Evolutionary conservation across 2,113 vertebrate species (phyloP).

Genomic region (Leucoraja erinaceus): DNA sequence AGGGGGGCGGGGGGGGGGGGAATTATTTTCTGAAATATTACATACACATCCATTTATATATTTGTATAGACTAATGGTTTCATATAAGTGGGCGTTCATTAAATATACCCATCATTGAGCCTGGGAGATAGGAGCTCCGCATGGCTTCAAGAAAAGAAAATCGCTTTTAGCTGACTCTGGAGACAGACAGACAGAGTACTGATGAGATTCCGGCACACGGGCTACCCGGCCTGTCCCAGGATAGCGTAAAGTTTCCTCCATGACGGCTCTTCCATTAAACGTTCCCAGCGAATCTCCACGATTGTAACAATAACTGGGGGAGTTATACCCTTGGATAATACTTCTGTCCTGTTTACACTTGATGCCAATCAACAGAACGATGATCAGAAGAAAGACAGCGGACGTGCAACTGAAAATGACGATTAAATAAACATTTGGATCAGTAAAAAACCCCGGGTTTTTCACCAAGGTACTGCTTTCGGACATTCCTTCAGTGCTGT

Average conservation of each 20-base stretch:
- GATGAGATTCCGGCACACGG: neutral
- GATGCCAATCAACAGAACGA: slow-evolving; percentile 15
- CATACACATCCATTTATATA: too few relatives aligned
- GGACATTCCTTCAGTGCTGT: neutral
- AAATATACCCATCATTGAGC: neutral
- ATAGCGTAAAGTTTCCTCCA: slow-evolving; percentile 1
- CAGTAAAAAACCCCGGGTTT: neutral
- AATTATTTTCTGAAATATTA: too few relatives aligned
- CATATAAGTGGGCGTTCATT: too few relatives aligned
- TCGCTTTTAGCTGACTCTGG: slow-evolving; percentile 21
- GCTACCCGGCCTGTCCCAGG: neutral
- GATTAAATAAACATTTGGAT: slow-evolving; percentile 16
- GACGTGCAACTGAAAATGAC: slow-evolving; percentile 16
- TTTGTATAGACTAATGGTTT: too few relatives aligned
- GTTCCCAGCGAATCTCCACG: too few relatives aligned
- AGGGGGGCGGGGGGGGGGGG: too few relatives aligned
- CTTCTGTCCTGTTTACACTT: slow-evolving; percentile 19
- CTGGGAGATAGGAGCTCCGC: neutral
- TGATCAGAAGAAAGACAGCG: neutral
- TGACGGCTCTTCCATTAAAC: neutral
- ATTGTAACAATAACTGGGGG: neutral
- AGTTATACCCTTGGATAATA: neutral
- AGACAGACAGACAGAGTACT: neutral
- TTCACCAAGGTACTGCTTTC: neutral
- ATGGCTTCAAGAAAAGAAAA: slow-evolving; percentile 9